Evolutionary conservation across 2,797 vertebrate genomes (phyloP).

Genomic region (Danio jaintianensis): DNA sequence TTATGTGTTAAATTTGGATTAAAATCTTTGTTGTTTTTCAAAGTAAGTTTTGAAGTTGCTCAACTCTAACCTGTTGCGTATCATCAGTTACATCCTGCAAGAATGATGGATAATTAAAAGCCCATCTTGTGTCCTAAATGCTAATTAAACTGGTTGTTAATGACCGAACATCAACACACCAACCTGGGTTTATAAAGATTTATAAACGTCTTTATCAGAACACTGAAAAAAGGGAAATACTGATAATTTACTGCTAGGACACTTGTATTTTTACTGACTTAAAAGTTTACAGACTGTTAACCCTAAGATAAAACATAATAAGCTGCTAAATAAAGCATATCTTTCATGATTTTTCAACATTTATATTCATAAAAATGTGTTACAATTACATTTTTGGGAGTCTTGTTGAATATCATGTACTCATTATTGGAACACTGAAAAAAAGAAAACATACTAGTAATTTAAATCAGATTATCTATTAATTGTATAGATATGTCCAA

Average conservation of each 20-base stretch:
- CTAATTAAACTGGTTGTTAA: slow-evolving; percentile 56
- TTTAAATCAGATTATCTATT: too few species aligned
- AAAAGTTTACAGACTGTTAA: too few species aligned
- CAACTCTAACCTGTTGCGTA: neutral
- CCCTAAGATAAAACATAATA: too few species aligned
- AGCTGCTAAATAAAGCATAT: too few species aligned
- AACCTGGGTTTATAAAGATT: slow-evolving; percentile 50
- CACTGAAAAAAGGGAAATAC: too few species aligned
- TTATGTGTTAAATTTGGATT: neutral
- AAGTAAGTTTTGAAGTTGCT: neutral
- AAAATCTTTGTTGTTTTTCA: neutral
- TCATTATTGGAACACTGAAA: neutral
- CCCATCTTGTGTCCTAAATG: slow-evolving; percentile 16
- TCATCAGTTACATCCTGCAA: neutral
- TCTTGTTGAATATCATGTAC: neutral
- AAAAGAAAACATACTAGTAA: neutral
- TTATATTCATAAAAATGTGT: too few species aligned
- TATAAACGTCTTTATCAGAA: too few species aligned
- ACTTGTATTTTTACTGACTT: too few species aligned
- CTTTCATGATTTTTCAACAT: too few species aligned
- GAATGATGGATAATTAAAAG: neutral
- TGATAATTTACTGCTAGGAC: too few species aligned
- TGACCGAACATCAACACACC: slow-evolving; percentile 49
- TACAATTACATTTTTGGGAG: neutral
- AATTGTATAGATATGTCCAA: neutral